phyloP scores from a whole-genome alignment of 2,888 invertebrate genomes.

The Eupithecia subumbrata region DNA sequence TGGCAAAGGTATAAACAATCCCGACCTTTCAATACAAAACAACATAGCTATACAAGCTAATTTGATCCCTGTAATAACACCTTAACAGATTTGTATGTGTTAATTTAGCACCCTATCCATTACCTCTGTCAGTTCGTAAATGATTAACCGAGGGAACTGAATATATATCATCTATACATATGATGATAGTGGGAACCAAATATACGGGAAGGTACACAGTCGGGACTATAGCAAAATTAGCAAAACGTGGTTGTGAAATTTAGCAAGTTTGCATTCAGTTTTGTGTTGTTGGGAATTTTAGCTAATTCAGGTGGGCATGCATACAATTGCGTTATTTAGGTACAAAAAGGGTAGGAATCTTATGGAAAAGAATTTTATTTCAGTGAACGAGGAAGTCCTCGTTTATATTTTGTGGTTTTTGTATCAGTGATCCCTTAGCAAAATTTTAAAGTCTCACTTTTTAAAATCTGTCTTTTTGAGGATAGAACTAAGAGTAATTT shows the following conservation, averaged over 20 bases:
- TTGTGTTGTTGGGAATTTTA: too few relatives aligned
- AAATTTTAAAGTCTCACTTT: too few relatives aligned
- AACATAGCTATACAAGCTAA: neutral
- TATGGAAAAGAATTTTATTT: too few relatives aligned
- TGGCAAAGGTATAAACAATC: neutral
- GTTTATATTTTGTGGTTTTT: too few relatives aligned
- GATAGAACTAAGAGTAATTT: too few relatives aligned
- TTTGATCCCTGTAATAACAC: constrained; percentile 10
- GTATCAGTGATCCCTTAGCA: too few relatives aligned
- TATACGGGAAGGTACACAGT: neutral
- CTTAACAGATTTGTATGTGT: constrained; percentile 19
- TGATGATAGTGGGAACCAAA: neutral
- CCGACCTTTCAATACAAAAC: neutral
- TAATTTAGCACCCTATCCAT: constrained; percentile 27
- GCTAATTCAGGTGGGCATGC: too few relatives aligned
- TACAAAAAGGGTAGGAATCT: too few relatives aligned
- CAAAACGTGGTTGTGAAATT: neutral
- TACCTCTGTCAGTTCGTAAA: constrained; percentile 25
- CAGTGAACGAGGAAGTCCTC: too few relatives aligned
- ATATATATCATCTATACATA: neutral
- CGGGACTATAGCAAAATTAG: too few relatives aligned
- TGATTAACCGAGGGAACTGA: constrained; percentile 17
- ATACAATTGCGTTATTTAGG: too few relatives aligned
- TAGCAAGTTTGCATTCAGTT: neutral
- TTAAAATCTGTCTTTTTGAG: too few relatives aligned